Evolutionary conservation across 1,140 invertebrate genomes (phyloP).

Genomic region (Sycobia sp.): DNA sequence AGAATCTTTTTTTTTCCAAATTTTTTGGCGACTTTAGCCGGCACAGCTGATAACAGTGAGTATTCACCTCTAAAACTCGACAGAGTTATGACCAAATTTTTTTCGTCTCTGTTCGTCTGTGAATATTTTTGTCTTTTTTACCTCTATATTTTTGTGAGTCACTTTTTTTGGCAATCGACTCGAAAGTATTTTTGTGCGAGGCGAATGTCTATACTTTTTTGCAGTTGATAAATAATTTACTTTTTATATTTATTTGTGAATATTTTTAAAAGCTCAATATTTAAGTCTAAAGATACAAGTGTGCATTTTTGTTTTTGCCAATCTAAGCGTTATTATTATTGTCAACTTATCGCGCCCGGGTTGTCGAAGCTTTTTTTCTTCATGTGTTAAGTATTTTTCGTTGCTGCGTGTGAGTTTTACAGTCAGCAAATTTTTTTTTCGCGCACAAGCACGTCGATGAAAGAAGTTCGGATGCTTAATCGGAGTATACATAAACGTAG

Average conservation of each 20-base stretch:
- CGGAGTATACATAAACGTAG: constrained; percentile 6
- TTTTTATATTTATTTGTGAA: constrained; percentile 39
- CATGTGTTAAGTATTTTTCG: too few species aligned
- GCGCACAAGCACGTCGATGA: background rate
- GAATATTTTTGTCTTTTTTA: constrained; percentile 35
- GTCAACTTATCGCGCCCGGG: background rate
- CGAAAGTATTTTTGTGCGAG: constrained; percentile 21
- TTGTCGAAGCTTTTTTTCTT: constrained; percentile 1
- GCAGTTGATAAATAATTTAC: constrained; percentile 19
- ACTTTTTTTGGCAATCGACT: constrained; percentile 36
- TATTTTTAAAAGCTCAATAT: constrained; percentile 35
- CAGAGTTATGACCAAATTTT: constrained; percentile 24
- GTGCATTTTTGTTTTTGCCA: constrained; percentile 20
- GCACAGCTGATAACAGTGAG: constrained; percentile 55
- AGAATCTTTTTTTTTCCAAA: constrained; percentile 56
- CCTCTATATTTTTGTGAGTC: constrained; percentile 35
- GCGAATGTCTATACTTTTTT: constrained; percentile 34
- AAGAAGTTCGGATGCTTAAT: constrained; percentile 1
- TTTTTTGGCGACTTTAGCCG: constrained; percentile 62
- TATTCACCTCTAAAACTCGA: constrained; percentile 40
- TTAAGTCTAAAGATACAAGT: constrained; percentile 22
- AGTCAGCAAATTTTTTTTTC: constrained; percentile 11
- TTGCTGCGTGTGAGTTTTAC: too few species aligned
- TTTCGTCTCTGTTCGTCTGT: constrained; percentile 22
- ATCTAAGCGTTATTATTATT: background rate